phyloP scores from a whole-genome alignment of 2,113 vertebrate genomes.

The Pachypanchax playfairii region DNA sequence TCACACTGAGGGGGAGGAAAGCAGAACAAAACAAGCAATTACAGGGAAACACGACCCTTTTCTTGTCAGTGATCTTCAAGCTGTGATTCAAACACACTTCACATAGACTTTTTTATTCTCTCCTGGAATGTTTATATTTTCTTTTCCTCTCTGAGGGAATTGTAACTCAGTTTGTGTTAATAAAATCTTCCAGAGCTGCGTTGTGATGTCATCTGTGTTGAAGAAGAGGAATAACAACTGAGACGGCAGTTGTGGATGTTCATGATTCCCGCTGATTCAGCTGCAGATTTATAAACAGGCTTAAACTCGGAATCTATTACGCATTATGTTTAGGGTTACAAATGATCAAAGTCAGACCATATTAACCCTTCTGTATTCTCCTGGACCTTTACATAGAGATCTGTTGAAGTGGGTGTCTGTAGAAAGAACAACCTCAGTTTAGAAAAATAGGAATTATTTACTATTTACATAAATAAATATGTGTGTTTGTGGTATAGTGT shows the following conservation, averaged over 20 bases:
- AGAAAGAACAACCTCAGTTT: too few relatives aligned
- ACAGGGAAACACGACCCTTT: constrained; percentile 5
- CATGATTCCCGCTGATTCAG: neutral
- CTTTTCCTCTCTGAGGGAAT: constrained; percentile 41
- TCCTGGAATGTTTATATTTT: constrained; percentile 33
- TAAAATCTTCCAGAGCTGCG: constrained; percentile 24
- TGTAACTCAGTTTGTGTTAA: constrained; percentile 48
- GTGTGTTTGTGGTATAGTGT: too few relatives aligned
- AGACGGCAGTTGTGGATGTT: neutral
- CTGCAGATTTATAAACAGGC: neutral
- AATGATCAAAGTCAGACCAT: neutral
- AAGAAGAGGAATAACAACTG: constrained; percentile 9
- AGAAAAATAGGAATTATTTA: too few relatives aligned
- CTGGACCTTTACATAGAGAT: too few relatives aligned
- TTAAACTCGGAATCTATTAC: neutral
- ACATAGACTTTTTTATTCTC: neutral
- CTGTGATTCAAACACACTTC: constrained; percentile 32
- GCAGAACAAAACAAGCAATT: constrained; percentile 21
- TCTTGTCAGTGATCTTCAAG: constrained; percentile 12
- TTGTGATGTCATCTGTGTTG: constrained; percentile 17
- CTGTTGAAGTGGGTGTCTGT: too few relatives aligned
- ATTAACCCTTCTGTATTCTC: too few relatives aligned
- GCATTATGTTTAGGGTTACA: neutral
- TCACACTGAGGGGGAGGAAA: constrained; percentile 1
- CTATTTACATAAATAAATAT: too few relatives aligned